Conservation (phyloP, 2,797 vertebrate genomes). For the Protosalanx chinensis region DNA sequence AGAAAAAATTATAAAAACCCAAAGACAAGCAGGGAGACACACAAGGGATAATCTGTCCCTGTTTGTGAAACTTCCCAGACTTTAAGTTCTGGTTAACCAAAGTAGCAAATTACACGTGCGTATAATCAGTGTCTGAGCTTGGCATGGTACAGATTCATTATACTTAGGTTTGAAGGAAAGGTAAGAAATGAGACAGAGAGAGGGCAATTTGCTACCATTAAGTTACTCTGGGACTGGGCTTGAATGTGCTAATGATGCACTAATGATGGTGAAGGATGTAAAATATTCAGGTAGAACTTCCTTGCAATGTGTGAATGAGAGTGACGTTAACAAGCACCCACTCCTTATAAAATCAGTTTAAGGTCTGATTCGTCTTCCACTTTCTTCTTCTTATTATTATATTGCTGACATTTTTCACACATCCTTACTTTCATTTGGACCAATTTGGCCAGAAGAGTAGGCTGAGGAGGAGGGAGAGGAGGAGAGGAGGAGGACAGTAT, state of each 20-base stretch:
- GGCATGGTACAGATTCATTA: constrained; percentile 34
- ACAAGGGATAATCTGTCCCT: too few relatives aligned
- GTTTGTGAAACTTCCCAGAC: constrained; percentile 21
- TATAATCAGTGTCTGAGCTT: constrained; percentile 30
- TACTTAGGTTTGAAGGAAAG: constrained; percentile 23
- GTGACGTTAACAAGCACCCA: constrained; percentile 50
- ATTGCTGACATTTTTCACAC: constrained; percentile 29
- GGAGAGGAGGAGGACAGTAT: not conserved
- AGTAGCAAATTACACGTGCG: constrained; percentile 37
- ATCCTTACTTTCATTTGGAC: too few relatives aligned
- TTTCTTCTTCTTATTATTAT: constrained; percentile 34
- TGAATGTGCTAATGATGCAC: constrained; percentile 51
- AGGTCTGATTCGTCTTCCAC: constrained; percentile 36
- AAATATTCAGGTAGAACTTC: constrained; percentile 60
- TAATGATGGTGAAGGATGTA: constrained; percentile 52
- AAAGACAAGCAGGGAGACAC: too few relatives aligned
- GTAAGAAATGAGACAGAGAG: constrained; percentile 23
- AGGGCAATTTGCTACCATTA: constrained; percentile 51
- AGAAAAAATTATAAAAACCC: constrained; percentile 5
- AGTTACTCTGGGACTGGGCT: constrained; percentile 38
- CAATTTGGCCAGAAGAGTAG: not conserved
- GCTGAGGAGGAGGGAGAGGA: constrained; percentile 16
- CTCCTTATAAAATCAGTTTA: constrained; percentile 42
- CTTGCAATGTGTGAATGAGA: constrained; percentile 42
- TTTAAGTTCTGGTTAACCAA: constrained; percentile 29